Evolutionary conservation across 2,888 invertebrate species (phyloP).

Genomic region (Leptinotarsa haldemani): DNA sequence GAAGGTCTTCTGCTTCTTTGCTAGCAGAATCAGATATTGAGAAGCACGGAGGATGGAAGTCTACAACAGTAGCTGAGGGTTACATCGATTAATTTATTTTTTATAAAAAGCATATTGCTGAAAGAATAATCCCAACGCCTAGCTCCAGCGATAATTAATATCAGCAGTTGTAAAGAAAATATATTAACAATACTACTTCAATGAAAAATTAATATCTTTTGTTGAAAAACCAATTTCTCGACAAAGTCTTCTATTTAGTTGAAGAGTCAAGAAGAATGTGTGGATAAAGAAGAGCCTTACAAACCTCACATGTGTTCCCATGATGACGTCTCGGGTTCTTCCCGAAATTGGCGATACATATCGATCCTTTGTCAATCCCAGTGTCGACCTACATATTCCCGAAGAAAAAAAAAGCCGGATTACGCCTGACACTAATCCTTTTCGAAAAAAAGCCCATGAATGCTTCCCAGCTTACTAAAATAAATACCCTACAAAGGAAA

Average conservation of each 20-base stretch:
- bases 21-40: no score
- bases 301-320: conserved; percentile 16
- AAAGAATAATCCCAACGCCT: no score
- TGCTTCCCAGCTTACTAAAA: conserved; percentile 65
- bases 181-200: no score
- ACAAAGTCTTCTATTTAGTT: neutral
- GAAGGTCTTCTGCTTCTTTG: no score
- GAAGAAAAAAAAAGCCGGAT: conserved; percentile 57
- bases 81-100: no score
- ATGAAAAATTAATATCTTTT: neutral
- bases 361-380: conserved; percentile 28
- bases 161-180: no score
- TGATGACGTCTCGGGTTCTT: conserved; percentile 6
- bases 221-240: neutral
- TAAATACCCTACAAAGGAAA: conserved; percentile 65
- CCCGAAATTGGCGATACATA: conserved; percentile 24
- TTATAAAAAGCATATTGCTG: no score
- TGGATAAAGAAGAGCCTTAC: neutral
- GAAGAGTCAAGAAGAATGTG: conserved; percentile 1
- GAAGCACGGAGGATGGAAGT: no score
- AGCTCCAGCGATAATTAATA: no score
- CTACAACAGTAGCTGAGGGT: no score
- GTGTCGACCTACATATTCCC: conserved; percentile 41
- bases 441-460: conserved; percentile 64
- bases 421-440: conserved; percentile 61